A percentile compares a stretch with the other conserved stretches of the same genome.
These are phyloP conservation scores for Polyergus mexicanus DNA, from an alignment of 1,140 invertebrate genomes.

Conservation along the genomic window DNA sequence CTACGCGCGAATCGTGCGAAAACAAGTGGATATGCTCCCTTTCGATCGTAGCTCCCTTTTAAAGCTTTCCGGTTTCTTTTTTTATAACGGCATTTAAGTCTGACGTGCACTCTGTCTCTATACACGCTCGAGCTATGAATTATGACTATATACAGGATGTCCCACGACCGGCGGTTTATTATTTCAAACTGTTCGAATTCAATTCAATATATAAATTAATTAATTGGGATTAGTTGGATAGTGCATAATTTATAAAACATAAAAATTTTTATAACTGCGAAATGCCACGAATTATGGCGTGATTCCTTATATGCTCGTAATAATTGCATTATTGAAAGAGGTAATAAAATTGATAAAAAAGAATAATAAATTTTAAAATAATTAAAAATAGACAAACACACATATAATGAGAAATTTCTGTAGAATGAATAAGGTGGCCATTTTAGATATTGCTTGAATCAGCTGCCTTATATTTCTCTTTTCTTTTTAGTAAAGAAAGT, in stretches of 20 bases:
- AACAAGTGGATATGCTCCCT: constrained; percentile 60
- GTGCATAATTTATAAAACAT: background rate
- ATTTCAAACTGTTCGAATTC: background rate
- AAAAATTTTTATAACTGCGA: background rate
- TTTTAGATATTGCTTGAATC: background rate
- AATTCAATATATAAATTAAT: background rate
- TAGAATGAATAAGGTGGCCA: constrained; percentile 9
- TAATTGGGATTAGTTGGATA: background rate
- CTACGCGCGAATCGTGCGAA: constrained; percentile 43
- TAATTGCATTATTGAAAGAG: background rate
- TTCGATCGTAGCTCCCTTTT: constrained; percentile 50
- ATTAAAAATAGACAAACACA: background rate
- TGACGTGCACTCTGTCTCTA: constrained; percentile 34
- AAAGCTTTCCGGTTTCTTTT: constrained; percentile 52
- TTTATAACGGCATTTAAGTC: constrained; percentile 34
- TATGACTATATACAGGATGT: constrained; percentile 43
- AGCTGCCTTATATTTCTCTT: background rate
- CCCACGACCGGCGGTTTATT: constrained; percentile 6
- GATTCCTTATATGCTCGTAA: background rate
- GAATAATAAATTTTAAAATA: background rate
- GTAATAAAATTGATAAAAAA: background rate
- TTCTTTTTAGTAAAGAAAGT: constrained; percentile 3
- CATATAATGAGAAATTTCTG: background rate
- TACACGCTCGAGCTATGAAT: constrained; percentile 44
- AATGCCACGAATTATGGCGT: background rate